Evolutionary conservation across 1,140 invertebrate genomes (phyloP).

Genomic region (Adelges cooleyi): DNA sequence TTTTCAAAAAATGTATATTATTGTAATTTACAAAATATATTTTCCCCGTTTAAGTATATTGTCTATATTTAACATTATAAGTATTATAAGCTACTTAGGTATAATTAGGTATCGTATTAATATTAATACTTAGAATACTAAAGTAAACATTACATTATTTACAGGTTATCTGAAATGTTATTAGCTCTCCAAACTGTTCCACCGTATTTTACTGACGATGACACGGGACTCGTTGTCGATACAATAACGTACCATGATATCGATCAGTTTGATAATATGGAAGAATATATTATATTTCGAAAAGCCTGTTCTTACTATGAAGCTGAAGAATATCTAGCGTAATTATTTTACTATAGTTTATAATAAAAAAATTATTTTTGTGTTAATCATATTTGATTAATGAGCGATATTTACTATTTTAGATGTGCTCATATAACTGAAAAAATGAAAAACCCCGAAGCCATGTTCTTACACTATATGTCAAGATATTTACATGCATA

Average conservation of each 20-base stretch:
- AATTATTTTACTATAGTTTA: background rate
- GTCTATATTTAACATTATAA: too few relatives aligned
- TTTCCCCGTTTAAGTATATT: too few relatives aligned
- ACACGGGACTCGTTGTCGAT: background rate
- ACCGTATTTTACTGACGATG: conserved; percentile 9
- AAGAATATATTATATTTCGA: conserved; percentile 14
- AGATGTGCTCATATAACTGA: conserved; percentile 17
- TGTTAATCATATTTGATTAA: too few relatives aligned
- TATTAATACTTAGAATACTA: too few relatives aligned
- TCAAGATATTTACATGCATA: conserved; percentile 8
- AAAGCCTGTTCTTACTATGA: conserved; percentile 19
- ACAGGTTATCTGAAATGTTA: conserved; percentile 9
- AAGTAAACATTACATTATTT: too few relatives aligned
- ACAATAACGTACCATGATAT: background rate
- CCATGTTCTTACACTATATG: conserved; percentile 25
- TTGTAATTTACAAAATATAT: too few relatives aligned
- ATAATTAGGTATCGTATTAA: too few relatives aligned
- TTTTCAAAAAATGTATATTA: too few relatives aligned
- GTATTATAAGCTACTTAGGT: too few relatives aligned
- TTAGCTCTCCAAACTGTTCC: background rate
- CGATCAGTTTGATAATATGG: background rate
- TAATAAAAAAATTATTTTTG: background rate
- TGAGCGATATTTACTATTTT: too few relatives aligned
- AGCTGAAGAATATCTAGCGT: conserved; percentile 10
- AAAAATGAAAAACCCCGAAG: conserved; percentile 8